A percentile compares a stretch with the other conserved stretches of the same genome.
Evolutionary conservation across 1,140 invertebrate species (phyloP).

Genomic region (Pachyrhynchus sulphureomaculatus): DNA sequence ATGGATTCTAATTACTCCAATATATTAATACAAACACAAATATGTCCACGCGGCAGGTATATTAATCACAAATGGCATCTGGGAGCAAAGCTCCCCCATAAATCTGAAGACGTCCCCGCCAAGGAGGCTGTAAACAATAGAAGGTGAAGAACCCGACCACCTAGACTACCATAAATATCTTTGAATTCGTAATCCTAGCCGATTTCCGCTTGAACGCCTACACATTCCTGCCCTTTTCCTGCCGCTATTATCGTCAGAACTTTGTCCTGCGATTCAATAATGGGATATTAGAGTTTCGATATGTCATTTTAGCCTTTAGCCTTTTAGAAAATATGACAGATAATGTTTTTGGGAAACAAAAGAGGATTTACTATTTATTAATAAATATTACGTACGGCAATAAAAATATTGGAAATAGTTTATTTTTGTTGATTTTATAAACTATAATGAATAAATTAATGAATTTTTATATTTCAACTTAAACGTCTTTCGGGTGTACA

Average conservation of each 20-base stretch:
- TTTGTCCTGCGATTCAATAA: conserved; percentile 21
- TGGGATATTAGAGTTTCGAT: conserved; percentile 11
- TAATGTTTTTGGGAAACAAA: not conserved
- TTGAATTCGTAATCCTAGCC: conserved; percentile 41
- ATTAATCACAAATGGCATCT: conserved; percentile 35
- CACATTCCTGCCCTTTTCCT: conserved; percentile 28
- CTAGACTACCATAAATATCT: conserved; percentile 43
- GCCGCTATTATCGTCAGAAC: conserved; percentile 30
- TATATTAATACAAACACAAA: conserved; percentile 4
- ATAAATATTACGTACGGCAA: no score
- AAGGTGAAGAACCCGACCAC: conserved; percentile 40
- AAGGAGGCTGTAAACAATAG: conserved; percentile 45
- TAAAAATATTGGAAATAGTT: no score
- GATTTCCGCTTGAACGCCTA: conserved; percentile 37
- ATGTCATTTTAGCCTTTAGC: not conserved
- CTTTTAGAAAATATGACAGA: not conserved
- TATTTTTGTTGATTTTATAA: no score
- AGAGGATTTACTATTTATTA: no score
- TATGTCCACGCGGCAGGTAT: conserved; percentile 12
- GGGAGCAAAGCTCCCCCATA: conserved; percentile 31
- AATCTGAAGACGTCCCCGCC: conserved; percentile 40
- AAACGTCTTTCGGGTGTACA: no score
- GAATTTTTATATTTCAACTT: no score
- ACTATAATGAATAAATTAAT: no score
- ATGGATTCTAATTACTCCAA: not conserved